phyloP scores from a whole-genome alignment of 1,140 invertebrate genomes.

The Schlechtendalia chinensis region DNA sequence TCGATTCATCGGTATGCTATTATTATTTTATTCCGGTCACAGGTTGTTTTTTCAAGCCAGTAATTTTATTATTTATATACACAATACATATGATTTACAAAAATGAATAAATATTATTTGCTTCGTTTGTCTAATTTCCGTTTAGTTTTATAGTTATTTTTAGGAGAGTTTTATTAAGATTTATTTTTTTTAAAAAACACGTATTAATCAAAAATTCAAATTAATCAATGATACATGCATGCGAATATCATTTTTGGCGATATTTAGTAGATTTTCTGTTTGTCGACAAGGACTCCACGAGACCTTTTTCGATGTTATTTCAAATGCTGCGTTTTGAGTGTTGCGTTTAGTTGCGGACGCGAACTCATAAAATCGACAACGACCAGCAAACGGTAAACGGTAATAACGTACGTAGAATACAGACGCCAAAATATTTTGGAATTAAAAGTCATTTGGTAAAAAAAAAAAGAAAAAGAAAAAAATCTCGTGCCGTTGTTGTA shows the following conservation, averaged over 20 bases:
- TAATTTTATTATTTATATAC: background rate
- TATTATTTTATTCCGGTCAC: background rate
- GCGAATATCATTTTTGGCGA: background rate
- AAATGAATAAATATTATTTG: background rate
- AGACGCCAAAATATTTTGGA: background rate
- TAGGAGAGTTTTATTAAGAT: too few species aligned
- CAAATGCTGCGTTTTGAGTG: too few species aligned
- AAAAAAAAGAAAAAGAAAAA: too few species aligned
- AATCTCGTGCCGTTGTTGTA: background rate
- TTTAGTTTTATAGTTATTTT: too few species aligned
- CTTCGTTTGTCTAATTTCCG: too few species aligned
- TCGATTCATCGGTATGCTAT: background rate
- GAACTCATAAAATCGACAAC: too few species aligned
- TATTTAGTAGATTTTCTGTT: background rate
- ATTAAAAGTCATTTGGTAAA: background rate
- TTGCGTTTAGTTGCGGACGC: too few species aligned
- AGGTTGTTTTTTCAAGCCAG: background rate
- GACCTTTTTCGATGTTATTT: too few species aligned
- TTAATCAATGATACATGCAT: background rate
- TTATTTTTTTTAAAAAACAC: too few species aligned
- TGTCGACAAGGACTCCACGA: background rate
- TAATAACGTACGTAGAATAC: too few species aligned
- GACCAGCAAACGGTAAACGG: too few species aligned
- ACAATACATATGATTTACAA: background rate
- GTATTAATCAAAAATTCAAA: too few species aligned